phyloP scores from a whole-genome alignment of 2,888 invertebrate species.

The Drosophila nr. medialis region DNA sequence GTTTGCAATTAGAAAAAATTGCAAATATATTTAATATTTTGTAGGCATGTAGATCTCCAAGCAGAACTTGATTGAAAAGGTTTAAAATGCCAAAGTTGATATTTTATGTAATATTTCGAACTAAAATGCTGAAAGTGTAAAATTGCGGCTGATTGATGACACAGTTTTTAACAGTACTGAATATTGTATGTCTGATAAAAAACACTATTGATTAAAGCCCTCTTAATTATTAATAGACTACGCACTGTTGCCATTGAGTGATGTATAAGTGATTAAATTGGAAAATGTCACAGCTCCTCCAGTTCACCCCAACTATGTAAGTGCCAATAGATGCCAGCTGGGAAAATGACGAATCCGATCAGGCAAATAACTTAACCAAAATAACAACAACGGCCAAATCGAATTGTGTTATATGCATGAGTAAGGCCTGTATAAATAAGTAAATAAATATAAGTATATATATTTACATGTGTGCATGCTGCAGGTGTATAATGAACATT shows the following conservation, averaged over 20 bases:
- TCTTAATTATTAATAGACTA: slow-evolving; percentile 22
- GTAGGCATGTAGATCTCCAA: neutral
- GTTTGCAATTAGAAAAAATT: neutral
- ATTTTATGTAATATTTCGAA: neutral
- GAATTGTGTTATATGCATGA: slow-evolving; percentile 21
- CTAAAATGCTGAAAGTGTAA: neutral
- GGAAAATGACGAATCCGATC: slow-evolving; percentile 6
- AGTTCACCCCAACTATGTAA: slow-evolving; percentile 1
- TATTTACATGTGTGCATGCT: slow-evolving; percentile 19
- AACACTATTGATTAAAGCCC: neutral
- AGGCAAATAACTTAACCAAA: slow-evolving; percentile 23
- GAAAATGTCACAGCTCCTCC: slow-evolving; percentile 14
- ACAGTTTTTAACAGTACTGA: neutral
- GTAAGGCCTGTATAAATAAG: slow-evolving; percentile 27
- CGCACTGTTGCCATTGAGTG: slow-evolving; percentile 14
- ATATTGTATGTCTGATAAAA: neutral
- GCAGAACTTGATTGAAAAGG: neutral
- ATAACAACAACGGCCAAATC: slow-evolving; percentile 24
- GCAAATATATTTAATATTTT: neutral
- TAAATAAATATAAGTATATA: slow-evolving; percentile 1
- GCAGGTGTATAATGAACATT: slow-evolving; percentile 20
- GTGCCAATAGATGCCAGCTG: slow-evolving; percentile 15
- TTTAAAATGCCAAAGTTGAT: neutral
- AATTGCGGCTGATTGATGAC: neutral
- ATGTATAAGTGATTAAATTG: slow-evolving; percentile 40